Evolutionary conservation across 1,140 invertebrate genomes (phyloP), one percentile per base, ranked within the genome.

Genomic region (Adoxophyes honmai): DNA sequence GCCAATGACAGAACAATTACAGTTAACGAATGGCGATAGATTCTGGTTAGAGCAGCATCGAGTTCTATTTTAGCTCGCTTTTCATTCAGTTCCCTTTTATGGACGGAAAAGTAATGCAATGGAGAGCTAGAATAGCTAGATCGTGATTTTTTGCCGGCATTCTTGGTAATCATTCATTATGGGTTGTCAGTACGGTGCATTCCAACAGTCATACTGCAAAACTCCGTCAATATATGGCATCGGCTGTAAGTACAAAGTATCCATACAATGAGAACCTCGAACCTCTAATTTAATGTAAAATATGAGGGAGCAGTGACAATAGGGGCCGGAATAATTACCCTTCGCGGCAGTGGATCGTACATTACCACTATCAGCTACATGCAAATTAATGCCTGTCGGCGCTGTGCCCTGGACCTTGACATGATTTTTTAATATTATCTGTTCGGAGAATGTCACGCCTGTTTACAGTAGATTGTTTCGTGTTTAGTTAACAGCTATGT

Each of bases 1-100:
- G 38, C 64, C 75, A 80, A 81, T 78, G 78, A 73, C 75, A 76
- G 76, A 78, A 76, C 71, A 76, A 80, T 80, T 70, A 72, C 51
- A 65, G 64, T 66, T 70, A 80, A 78, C 73, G 69, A 77, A 70
- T 68, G 59, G 54, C 63, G 59, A 14, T 61, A 59, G 57, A 66
- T 59, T 73, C 73, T 73, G 52, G 60, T 67, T 64, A 61, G 44
- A 34, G 21, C 42, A 48, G 42, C 21, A 44, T 38, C 36, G 8
- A 18, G 18, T 33, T 56, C 37, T 57, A 57, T 57, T 57, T 56
- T 48, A 48, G 42, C 42, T 14, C 5, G 18, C 16, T 48, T 48
- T 36, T 48, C 42, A 48, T 48, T 28, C 21, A 28, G 18, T 9
- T 48, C 16, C 42, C 42, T 16, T 48, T 21, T 48, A 48, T 8